Evolutionary conservation across 2,888 invertebrate species (phyloP), one percentile per base, ranked within the genome.

Genomic region (Zelleria hepariella): DNA sequence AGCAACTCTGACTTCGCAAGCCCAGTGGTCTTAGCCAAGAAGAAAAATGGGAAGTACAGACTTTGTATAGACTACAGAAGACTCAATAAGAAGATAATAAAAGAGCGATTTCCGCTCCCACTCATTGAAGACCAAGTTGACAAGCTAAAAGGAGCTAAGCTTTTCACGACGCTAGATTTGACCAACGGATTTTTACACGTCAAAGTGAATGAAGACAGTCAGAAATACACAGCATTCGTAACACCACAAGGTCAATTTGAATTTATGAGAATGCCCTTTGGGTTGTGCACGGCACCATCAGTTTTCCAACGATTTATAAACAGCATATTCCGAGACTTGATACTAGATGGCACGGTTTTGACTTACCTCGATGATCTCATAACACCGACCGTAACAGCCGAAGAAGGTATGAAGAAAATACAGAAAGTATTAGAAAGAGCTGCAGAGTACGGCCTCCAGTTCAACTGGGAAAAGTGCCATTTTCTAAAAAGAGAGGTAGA

Each of bases 1-100:
- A n/a, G n/a, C n/a, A n/a, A 25, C 2, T 59, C 59, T 10, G 56
- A 59, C 21, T 59, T 25, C 25, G 54, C 59, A 24, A 47, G 48
- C 15, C 59, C 49, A 5, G 49, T 59, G 4, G 47, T 59, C 10
- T 26, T 59, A 8, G 23, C 15, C n/a, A 23, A 26, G 18, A 53
- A 55, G 47, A 59, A 59, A 27, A 55, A 55, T 24, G 54, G 61
- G 7, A 10, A 54, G 2, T 49, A 26, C 4, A 18, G 57, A 6
- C 15, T 59, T 15, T 59, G 59, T 27, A n/a, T 55, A 2, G 59
- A 59, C 23, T 59, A 59, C 32, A 23, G 51, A 23, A 51, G n/a
- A 49, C 21, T 56, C 2, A 59, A 59, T 49, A 49, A 26, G 20
- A 49, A 53, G 8, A 59, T 49, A 15, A 49, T 57, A 26, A 49